Conservation (phyloP, 2,797 vertebrate genomes). For the Apogon talboti region DNA sequence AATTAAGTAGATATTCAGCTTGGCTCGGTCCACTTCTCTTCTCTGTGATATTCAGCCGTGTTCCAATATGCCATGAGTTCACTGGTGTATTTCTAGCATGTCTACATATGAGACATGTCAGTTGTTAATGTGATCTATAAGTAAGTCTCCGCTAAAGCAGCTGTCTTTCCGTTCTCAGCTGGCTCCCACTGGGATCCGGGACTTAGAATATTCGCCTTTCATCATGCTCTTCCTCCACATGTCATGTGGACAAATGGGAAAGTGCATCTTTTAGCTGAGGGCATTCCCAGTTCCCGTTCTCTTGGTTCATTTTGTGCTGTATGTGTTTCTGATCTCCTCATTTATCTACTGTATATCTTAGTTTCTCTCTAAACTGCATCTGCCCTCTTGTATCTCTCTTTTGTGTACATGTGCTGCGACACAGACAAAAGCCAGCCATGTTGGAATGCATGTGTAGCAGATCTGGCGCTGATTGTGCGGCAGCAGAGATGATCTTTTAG, state of each 20-base stretch:
- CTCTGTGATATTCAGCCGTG: slow-evolving; percentile 16
- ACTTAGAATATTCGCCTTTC: slow-evolving; percentile 40
- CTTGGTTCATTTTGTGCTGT: background rate
- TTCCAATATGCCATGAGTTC: slow-evolving; percentile 16
- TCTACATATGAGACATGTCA: slow-evolving; percentile 26
- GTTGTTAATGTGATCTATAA: slow-evolving; percentile 55
- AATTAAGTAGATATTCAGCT: background rate
- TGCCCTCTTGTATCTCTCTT: slow-evolving; percentile 18
- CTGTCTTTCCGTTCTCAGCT: slow-evolving; percentile 47
- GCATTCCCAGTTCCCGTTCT: background rate
- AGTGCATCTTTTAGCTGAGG: background rate
- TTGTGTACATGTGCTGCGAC: slow-evolving; percentile 43
- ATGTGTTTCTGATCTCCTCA: background rate
- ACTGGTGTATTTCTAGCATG: slow-evolving; percentile 14
- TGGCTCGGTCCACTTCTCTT: background rate
- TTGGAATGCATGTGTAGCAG: slow-evolving; percentile 69
- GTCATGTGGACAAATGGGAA: background rate
- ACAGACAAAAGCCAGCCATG: slow-evolving; percentile 49
- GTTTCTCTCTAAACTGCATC: background rate
- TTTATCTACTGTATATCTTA: background rate
- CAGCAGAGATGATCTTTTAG: slow-evolving; percentile 63
- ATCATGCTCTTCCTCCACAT: slow-evolving; percentile 10
- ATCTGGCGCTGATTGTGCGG: slow-evolving; percentile 65
- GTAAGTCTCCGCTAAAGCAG: slow-evolving; percentile 53
- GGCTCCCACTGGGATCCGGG: slow-evolving; percentile 42